phyloP scores from a whole-genome alignment of 2,797 vertebrate genomes.

The Pteronotus mesoamericanus region DNA sequence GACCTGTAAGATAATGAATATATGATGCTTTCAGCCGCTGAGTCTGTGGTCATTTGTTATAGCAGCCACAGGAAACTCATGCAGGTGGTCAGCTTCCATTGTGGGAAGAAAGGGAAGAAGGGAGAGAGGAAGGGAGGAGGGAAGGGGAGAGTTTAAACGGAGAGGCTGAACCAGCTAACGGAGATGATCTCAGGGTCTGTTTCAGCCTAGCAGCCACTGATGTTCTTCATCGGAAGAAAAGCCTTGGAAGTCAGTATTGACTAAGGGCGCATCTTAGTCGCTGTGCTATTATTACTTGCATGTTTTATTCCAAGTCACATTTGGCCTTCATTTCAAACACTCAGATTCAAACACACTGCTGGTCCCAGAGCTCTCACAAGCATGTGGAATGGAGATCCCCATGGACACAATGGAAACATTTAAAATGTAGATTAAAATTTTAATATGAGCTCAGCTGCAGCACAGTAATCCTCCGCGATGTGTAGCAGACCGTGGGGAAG shows the following conservation, averaged over 20 bases:
- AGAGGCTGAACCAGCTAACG: neutral
- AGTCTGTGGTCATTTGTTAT: neutral
- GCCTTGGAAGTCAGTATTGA: neutral
- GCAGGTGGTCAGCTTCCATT: neutral
- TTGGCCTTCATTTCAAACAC: conserved; percentile 44
- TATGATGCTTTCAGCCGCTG: neutral
- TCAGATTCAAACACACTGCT: neutral
- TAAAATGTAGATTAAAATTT: conserved; percentile 51
- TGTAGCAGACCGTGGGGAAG: neutral
- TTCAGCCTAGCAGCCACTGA: neutral
- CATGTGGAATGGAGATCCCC: neutral
- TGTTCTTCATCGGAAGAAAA: neutral
- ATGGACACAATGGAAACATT: neutral
- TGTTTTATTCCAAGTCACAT: neutral
- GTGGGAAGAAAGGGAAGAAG: neutral
- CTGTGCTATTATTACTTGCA: neutral
- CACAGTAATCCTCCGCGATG: neutral
- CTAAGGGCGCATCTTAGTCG: neutral
- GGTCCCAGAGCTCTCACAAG: neutral
- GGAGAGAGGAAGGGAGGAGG: neutral
- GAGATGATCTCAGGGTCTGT: neutral
- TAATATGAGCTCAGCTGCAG: neutral
- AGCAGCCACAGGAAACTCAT: neutral
- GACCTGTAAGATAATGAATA: neutral
- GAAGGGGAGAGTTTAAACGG: neutral